Conservation (phyloP, 2,888 invertebrate genomes). For the Griposia aprilina region DNA sequence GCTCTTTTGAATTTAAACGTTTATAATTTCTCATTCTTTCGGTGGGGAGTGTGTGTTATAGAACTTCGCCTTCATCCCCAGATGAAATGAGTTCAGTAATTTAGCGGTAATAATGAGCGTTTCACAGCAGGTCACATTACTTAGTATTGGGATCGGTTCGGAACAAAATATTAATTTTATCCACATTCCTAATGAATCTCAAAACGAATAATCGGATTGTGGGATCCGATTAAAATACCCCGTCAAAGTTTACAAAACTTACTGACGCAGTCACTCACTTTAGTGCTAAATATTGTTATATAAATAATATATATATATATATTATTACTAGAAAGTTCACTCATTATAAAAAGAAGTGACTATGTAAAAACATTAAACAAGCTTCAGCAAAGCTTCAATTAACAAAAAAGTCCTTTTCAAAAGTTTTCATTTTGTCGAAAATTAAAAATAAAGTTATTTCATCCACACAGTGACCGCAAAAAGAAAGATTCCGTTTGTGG, state of each 20-base stretch:
- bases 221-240: neutral
- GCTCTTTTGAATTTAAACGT: neutral
- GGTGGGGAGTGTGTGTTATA: neutral
- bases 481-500: slow-evolving; percentile 62
- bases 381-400: neutral
- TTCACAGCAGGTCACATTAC: neutral
- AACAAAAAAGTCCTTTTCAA: slow-evolving; percentile 27
- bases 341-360: neutral
- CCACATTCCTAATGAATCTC: neutral
- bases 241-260: neutral
- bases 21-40: neutral
- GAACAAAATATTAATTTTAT: neutral
- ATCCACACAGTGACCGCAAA: slow-evolving; percentile 56
- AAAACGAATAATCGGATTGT: neutral
- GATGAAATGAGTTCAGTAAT: neutral
- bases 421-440: slow-evolving; percentile 42
- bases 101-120: neutral
- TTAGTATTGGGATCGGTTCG: neutral
- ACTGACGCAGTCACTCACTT: neutral
- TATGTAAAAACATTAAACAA: neutral
- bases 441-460: slow-evolving; percentile 56
- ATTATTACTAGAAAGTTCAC: neutral
- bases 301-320: too few species aligned
- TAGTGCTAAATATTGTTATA: neutral
- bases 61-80: neutral